Evolutionary conservation across 1,140 invertebrate genomes (phyloP), one percentile per base, ranked within the genome.

Genomic region (Bombus confusus): DNA sequence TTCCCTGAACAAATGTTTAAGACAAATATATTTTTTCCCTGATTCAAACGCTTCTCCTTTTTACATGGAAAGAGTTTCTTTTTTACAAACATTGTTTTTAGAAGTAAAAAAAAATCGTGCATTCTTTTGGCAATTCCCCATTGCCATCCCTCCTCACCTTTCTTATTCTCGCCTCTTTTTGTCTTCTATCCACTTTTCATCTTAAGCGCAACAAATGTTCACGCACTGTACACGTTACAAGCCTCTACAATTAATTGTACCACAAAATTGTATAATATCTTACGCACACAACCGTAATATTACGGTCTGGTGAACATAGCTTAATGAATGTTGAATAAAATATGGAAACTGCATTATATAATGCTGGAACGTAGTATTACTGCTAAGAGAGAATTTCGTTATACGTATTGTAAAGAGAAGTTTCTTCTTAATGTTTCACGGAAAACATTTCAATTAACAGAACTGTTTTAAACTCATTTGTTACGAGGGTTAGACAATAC

Each of bases 241-340:
- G n/a, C 25, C 72, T 52, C 59, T 39, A 34, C 43, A 69, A 83
- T 83, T 83, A 83, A 83, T 83, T 83, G 34, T 43, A 52, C 6
- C 41, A 68, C 73, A 62, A 68, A 68, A 83, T 83, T 68, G 43
- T 62, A 77, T 68, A 77, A 83, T 76, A 74, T 76, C 34, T 74
- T 39, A 52, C 62, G 59, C 80, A 34, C 52, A 43, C 18, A 22
- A 13, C 25, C 31, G 25, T 37, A 66, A 22, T 18, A 10, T 83
- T 34, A 76, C 73, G 43, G 81, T 83, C 81, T 83, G 52, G 73
- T 15, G 62, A 66, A 25, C 73, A 15, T 22, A 76, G 66, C 39
- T 64, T 34, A 68, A 68, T 47, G 81, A 77, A 71, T 77, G 72
- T 39, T 41, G 43, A 41, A 77, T 77, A 57, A 66, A 83, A 77